Conservation (phyloP, 2,797 vertebrate genomes). For the Sebastes elongatus region DNA sequence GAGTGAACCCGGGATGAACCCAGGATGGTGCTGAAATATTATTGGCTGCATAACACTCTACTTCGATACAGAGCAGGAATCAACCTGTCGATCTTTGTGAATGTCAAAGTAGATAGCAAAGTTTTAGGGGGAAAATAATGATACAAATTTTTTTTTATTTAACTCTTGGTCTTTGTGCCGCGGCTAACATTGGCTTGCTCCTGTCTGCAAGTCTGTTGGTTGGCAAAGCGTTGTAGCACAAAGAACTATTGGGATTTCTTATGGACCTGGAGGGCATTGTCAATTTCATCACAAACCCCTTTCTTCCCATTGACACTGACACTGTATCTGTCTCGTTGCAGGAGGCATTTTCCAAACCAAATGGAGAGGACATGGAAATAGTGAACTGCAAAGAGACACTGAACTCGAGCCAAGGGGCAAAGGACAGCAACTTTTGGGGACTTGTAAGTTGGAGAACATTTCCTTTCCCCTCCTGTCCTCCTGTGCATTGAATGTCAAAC, state of each 20-base stretch:
- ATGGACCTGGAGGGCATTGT: not conserved
- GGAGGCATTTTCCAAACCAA: constrained; percentile 16
- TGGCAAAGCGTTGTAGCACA: not conserved
- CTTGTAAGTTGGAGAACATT: not conserved
- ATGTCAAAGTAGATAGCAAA: not conserved
- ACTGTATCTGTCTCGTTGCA: not conserved
- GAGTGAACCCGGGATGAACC: not conserved
- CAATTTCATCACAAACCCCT: not conserved
- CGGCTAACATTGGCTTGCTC: not conserved
- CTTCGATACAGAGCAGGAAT: not conserved
- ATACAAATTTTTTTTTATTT: too few relatives aligned
- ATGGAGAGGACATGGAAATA: constrained; percentile 3
- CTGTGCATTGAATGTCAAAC: constrained; percentile 34
- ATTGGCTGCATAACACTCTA: not conserved
- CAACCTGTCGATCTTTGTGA: not conserved
- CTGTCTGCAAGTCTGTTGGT: constrained; percentile 7
- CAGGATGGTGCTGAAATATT: not conserved
- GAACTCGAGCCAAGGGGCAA: constrained; percentile 2
- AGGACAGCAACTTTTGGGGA: constrained; percentile 5
- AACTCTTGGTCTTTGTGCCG: rapidly evolving
- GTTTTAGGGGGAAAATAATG: not conserved
- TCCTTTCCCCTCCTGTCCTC: not conserved
- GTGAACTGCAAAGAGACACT: constrained; percentile 4
- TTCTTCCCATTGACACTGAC: not conserved
- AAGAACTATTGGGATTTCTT: not conserved